Conservation (phyloP, 2,888 invertebrate species). For the Norana najaformis region DNA sequence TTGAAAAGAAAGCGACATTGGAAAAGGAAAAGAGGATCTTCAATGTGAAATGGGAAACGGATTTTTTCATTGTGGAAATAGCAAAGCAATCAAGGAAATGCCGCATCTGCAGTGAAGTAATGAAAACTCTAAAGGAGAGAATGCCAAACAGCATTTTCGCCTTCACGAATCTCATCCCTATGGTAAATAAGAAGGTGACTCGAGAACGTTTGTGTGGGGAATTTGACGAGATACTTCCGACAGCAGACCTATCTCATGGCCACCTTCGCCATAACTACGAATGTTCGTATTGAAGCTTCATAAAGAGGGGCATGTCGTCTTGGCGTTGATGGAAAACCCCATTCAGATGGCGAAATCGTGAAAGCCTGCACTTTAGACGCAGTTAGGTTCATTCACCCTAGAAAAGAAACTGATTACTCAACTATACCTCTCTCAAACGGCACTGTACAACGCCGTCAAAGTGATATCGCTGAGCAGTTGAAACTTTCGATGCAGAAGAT, state of each 20-base stretch:
- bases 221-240: background rate
- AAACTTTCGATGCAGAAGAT: too few relatives aligned
- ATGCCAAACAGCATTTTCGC: background rate
- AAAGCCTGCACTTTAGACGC: background rate
- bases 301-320: background rate
- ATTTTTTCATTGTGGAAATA: too few relatives aligned
- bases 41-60: too few relatives aligned
- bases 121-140: too few relatives aligned
- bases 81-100: too few relatives aligned
- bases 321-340: background rate
- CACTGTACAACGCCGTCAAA: too few relatives aligned
- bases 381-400: too few relatives aligned
- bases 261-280: background rate
- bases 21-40: too few relatives aligned
- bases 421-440: background rate
- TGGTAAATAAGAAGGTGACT: background rate
- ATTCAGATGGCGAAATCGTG: conserved; percentile 10
- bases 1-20: too few relatives aligned
- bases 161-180: background rate
- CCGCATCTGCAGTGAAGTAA: too few relatives aligned
- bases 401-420: too few relatives aligned
- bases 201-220: conserved; percentile 16
- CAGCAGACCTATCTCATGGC: background rate
- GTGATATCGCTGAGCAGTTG: too few relatives aligned
- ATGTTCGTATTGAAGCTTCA: background rate